A percentile compares a stretch with the other conserved stretches of the same genome.
These are phyloP conservation scores for Campylomormyrus tamandua DNA, from an alignment of 2,113 vertebrate genomes.

Conservation along the genomic window DNA sequence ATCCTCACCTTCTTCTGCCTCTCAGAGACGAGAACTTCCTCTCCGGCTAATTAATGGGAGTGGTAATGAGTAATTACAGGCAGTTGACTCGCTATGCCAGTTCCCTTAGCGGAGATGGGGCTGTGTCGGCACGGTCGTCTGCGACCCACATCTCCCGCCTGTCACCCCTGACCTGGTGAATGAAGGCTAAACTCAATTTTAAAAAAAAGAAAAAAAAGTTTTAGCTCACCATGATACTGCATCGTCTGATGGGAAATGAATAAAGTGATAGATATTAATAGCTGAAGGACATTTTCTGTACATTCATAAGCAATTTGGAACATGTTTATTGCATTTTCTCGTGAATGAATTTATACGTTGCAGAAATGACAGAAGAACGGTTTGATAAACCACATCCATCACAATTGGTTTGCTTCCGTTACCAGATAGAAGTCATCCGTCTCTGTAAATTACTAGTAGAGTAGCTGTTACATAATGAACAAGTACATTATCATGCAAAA, in stretches of 20 bases:
- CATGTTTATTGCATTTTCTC: neutral
- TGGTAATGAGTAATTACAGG: conserved; percentile 16
- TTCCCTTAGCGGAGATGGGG: neutral
- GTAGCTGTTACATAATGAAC: conserved; percentile 5
- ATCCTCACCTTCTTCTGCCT: neutral
- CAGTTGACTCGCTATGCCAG: neutral
- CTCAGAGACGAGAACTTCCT: neutral
- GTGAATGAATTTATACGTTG: neutral
- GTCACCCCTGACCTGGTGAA: neutral
- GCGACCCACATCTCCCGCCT: neutral
- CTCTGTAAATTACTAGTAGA: conserved; percentile 8
- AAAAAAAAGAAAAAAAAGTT: neutral
- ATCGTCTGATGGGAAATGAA: neutral
- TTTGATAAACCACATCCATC: neutral
- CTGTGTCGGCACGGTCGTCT: neutral
- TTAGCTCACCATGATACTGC: neutral
- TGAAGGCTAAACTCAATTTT: conserved; percentile 8
- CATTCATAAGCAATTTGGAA: neutral
- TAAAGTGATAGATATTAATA: neutral
- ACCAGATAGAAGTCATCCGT: neutral
- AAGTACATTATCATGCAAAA: conserved; percentile 13
- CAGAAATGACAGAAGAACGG: neutral
- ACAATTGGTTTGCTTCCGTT: neutral
- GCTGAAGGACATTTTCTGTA: neutral
- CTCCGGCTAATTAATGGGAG: conserved; percentile 10